Conservation (phyloP, 2,797 vertebrate genomes). For the Anomalospiza imberbis region DNA sequence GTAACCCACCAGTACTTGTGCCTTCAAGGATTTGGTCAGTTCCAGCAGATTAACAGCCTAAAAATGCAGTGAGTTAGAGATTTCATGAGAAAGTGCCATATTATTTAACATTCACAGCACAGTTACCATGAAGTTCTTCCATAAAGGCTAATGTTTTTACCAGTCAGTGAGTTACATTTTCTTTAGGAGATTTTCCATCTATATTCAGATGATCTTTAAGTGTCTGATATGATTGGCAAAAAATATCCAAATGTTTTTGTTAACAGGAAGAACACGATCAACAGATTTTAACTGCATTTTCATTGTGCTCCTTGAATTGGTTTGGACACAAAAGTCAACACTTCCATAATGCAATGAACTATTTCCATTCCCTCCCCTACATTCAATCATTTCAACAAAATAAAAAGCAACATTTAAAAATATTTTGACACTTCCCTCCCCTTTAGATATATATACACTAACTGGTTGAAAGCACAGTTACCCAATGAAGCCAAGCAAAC, state of each 20-base stretch:
- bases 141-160: background rate
- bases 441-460: background rate
- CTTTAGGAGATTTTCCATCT: background rate
- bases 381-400: background rate
- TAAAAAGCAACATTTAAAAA: background rate
- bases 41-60: background rate
- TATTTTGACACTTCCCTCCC: background rate
- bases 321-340: background rate
- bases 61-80: background rate
- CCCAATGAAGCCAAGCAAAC: background rate
- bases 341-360: background rate
- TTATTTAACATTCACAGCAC: background rate
- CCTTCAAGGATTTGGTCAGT: background rate
- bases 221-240: background rate
- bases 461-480: background rate
- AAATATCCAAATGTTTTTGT: background rate
- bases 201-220: background rate
- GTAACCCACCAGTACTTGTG: background rate
- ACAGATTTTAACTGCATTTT: background rate
- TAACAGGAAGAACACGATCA: background rate
- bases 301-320: background rate
- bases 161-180: background rate
- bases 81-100: background rate
- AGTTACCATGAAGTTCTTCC: background rate
- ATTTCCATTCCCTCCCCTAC: background rate